A percentile compares a stretch with the other conserved stretches of the same genome.
Evolutionary conservation across 2,113 vertebrate species (phyloP).

Genomic region (Hepsetus odoe): DNA sequence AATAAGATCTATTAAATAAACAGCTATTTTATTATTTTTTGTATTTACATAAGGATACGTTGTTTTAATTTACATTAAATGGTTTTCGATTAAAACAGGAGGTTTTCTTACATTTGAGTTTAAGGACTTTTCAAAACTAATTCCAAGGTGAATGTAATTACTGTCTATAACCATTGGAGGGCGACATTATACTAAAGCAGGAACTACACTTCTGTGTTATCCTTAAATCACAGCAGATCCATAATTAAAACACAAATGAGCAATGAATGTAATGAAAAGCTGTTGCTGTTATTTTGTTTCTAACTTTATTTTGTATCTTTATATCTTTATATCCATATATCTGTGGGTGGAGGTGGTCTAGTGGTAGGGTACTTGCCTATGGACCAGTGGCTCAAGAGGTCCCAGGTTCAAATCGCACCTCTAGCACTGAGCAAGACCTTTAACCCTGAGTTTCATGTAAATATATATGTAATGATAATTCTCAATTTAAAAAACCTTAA

Average conservation of each 20-base stretch:
- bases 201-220: not conserved
- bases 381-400: too few relatives aligned
- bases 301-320: too few relatives aligned
- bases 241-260: not conserved
- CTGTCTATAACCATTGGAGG: conserved; percentile 58
- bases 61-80: not conserved
- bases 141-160: conserved; percentile 38
- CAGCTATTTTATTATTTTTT: not conserved
- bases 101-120: not conserved
- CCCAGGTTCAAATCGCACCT: too few relatives aligned
- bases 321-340: too few relatives aligned
- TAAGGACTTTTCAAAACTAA: not conserved
- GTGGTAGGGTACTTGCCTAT: too few relatives aligned
- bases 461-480: too few relatives aligned
- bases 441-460: too few relatives aligned
- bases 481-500: too few relatives aligned
- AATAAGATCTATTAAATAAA: not conserved
- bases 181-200: conserved; percentile 55
- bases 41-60: not conserved
- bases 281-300: too few relatives aligned
- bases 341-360: too few relatives aligned
- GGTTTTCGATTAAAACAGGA: not conserved
- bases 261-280: too few relatives aligned
- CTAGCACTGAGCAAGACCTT: too few relatives aligned
- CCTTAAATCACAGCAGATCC: not conserved